Evolutionary conservation across 2,888 invertebrate species (phyloP).

Genomic region (Trachelus stipa): DNA sequence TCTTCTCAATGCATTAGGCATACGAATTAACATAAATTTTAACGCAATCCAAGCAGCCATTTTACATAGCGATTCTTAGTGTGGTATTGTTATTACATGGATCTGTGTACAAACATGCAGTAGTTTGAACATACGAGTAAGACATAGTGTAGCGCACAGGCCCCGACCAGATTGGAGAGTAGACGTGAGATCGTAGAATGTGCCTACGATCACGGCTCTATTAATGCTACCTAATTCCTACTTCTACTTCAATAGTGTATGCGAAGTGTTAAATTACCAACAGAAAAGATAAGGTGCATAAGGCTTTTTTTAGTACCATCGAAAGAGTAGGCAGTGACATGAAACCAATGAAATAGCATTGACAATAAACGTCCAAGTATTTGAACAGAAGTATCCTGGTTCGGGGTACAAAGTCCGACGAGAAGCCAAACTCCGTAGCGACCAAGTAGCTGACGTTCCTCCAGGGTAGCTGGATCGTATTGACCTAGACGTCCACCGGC

Average conservation of each 20-base stretch:
- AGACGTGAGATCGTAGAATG: slow-evolving; percentile 34
- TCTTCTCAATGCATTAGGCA: slow-evolving; percentile 26
- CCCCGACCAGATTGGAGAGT: background rate
- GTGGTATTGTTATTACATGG: background rate
- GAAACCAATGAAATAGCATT: slow-evolving; percentile 99
- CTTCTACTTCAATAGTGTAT: slow-evolving; percentile 59
- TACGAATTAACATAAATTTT: background rate
- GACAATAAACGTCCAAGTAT: slow-evolving; percentile 91
- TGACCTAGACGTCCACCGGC: slow-evolving; percentile 55
- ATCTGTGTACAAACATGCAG: background rate
- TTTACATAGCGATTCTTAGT: background rate
- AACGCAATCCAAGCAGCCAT: background rate
- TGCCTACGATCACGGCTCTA: slow-evolving; percentile 51
- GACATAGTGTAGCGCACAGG: background rate
- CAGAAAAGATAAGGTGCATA: slow-evolving; percentile 65
- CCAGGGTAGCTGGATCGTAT: slow-evolving; percentile 69
- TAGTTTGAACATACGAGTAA: background rate
- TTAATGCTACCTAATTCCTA: slow-evolving; percentile 51
- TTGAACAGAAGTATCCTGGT: slow-evolving; percentile 80
- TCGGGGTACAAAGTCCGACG: slow-evolving; percentile 90
- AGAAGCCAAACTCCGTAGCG: slow-evolving; percentile 98
- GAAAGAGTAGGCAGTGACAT: slow-evolving; percentile 96
- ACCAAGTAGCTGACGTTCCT: slow-evolving; percentile 90
- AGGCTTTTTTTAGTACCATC: slow-evolving; percentile 78
- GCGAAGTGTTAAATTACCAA: slow-evolving; percentile 65